Evolutionary conservation across 2,113 vertebrate genomes (phyloP).

Genomic region (Pavo muticus): DNA sequence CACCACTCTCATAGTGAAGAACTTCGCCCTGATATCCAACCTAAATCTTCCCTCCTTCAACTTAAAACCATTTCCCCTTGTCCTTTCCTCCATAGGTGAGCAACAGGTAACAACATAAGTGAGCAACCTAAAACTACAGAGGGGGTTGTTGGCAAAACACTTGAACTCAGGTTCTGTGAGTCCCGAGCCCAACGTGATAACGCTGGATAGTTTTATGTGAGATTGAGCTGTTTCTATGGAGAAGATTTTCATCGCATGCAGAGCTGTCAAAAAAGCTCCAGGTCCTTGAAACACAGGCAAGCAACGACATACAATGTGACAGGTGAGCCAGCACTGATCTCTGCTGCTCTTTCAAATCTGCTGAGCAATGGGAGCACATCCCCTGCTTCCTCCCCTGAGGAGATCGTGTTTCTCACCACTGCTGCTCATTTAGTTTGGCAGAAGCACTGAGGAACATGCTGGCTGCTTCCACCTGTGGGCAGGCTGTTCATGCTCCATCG

Average conservation of each 20-base stretch:
- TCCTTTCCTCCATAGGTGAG: no score
- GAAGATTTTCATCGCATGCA: not conserved
- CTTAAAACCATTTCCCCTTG: no score
- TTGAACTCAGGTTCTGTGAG: not conserved
- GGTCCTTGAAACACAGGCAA: not conserved
- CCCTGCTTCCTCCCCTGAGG: rapidly evolving
- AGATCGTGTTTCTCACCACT: not conserved
- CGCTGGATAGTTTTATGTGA: no score
- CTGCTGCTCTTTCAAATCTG: not conserved
- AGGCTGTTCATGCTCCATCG: rapidly evolving
- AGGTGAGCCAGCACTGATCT: not conserved
- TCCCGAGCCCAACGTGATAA: not conserved
- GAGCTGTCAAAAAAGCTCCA: not conserved
- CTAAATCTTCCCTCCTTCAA: no score
- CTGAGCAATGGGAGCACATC: not conserved
- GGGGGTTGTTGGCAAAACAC: not conserved
- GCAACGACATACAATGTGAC: rapidly evolving
- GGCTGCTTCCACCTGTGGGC: not conserved
- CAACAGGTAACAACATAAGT: no score
- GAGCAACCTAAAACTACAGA: not conserved
- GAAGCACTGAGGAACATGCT: rapidly evolving
- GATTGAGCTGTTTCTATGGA: not conserved
- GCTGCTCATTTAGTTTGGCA: not conserved
- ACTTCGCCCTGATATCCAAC: no score
- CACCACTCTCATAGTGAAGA: no score